Evolutionary conservation across 2,888 invertebrate species (phyloP).

Genomic region (Achlya flavicornis): DNA sequence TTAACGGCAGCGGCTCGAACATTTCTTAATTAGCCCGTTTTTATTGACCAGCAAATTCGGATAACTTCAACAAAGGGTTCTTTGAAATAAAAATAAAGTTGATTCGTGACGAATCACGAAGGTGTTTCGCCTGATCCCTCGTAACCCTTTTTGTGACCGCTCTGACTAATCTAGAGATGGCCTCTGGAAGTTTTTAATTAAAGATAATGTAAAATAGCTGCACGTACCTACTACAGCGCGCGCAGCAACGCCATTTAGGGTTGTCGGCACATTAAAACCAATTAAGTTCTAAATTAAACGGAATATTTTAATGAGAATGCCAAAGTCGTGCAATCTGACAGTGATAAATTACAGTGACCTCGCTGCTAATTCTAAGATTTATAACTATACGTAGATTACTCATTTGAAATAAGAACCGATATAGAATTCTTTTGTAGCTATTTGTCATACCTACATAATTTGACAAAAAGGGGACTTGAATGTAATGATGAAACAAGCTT

Average conservation of each 20-base stretch:
- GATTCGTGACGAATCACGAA: conserved; percentile 81
- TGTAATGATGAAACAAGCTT: too few relatives aligned
- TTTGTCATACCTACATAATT: neutral
- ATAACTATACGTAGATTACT: neutral
- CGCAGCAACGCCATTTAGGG: conserved; percentile 51
- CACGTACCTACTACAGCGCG: conserved; percentile 65
- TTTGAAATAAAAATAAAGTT: conserved; percentile 80
- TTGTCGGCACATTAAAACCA: conserved; percentile 45
- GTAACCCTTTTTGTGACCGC: conserved; percentile 79
- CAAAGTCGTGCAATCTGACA: conserved; percentile 40
- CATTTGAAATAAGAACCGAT: neutral
- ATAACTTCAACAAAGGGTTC: conserved; percentile 79
- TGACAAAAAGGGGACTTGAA: neutral
- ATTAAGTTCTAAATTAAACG: conserved; percentile 41
- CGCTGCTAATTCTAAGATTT: conserved; percentile 23
- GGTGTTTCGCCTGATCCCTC: conserved; percentile 76
- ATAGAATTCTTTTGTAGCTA: neutral
- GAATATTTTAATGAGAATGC: conserved; percentile 42
- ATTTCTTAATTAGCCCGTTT: conserved; percentile 81
- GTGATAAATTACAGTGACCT: conserved; percentile 41
- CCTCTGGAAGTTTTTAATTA: conserved; percentile 78
- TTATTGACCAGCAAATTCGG: conserved; percentile 81
- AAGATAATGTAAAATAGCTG: conserved; percentile 78
- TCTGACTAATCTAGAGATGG: conserved; percentile 79
- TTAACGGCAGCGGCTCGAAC: conserved; percentile 73